Conservation (phyloP, 1,140 invertebrate species). For the Nomia melanderi region DNA sequence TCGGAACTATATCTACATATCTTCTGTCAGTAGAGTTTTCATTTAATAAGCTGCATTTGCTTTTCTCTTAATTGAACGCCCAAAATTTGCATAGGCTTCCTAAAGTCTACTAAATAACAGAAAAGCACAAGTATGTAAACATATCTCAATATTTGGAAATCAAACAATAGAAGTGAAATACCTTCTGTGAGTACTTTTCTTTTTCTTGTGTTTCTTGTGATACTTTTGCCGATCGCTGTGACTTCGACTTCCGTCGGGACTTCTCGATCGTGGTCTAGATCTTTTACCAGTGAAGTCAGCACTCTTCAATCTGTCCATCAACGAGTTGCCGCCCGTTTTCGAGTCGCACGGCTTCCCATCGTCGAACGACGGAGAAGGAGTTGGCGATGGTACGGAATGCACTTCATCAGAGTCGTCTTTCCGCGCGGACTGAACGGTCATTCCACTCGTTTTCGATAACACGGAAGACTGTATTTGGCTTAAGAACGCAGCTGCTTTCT, state of each 20-base stretch:
- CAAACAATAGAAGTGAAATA: constrained; percentile 41
- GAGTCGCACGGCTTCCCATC: constrained; percentile 64
- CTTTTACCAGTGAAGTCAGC: constrained; percentile 73
- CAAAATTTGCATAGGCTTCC: no score
- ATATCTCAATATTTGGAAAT: no score
- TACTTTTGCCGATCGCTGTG: constrained; percentile 70
- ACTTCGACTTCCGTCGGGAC: constrained; percentile 72
- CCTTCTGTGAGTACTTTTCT: constrained; percentile 78
- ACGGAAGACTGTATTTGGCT: constrained; percentile 82
- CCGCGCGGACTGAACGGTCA: constrained; percentile 19
- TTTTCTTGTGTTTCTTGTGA: constrained; percentile 79
- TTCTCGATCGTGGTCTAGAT: constrained; percentile 73
- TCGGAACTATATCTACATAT: not conserved
- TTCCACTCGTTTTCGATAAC: constrained; percentile 51
- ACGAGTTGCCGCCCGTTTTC: constrained; percentile 65
- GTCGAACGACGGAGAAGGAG: constrained; percentile 66
- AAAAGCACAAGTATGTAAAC: no score
- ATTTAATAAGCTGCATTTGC: no score
- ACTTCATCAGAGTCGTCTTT: constrained; percentile 72
- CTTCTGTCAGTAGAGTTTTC: no score
- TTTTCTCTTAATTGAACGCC: no score
- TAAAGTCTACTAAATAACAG: no score
- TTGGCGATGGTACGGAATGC: constrained; percentile 71
- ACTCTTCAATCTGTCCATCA: constrained; percentile 75
- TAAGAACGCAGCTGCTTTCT: constrained; percentile 84